phyloP scores from a whole-genome alignment of 2,797 vertebrate species.

The Bradypodion ventrale region DNA sequence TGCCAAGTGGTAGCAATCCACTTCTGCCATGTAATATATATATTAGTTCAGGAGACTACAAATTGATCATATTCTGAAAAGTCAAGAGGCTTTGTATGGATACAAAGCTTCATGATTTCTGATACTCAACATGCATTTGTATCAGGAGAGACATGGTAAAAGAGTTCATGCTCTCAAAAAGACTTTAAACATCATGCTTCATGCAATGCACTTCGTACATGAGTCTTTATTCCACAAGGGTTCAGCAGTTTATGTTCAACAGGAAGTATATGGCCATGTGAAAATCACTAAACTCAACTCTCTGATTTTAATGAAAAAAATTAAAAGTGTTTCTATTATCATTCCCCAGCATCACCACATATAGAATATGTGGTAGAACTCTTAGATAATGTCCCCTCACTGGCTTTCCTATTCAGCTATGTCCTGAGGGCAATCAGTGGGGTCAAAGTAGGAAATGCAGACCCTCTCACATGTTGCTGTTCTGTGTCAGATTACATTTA shows the following conservation, averaged over 20 bases:
- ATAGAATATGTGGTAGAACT: neutral
- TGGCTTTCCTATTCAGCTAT: neutral
- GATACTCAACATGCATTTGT: neutral
- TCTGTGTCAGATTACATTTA: neutral
- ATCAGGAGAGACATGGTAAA: neutral
- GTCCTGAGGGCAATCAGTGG: neutral
- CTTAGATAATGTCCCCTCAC: neutral
- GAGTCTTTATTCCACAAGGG: conserved; percentile 18
- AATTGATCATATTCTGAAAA: neutral
- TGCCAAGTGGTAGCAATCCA: conserved; percentile 12
- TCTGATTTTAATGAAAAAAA: neutral
- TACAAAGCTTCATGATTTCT: neutral
- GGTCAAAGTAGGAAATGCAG: neutral
- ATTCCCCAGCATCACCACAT: too few relatives aligned
- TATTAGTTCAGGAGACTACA: conserved; percentile 1
- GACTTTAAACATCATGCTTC: neutral
- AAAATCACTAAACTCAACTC: neutral
- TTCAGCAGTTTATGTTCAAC: neutral
- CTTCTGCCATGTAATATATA: conserved; percentile 26
- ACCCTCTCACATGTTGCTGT: neutral
- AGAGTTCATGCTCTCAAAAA: neutral
- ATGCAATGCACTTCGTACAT: neutral
- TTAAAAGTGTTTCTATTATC: neutral
- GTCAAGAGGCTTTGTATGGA: conserved; percentile 26
- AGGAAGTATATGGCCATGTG: neutral